phyloP scores from a whole-genome alignment of 2,113 vertebrate genomes.

The Bubo bubo region DNA sequence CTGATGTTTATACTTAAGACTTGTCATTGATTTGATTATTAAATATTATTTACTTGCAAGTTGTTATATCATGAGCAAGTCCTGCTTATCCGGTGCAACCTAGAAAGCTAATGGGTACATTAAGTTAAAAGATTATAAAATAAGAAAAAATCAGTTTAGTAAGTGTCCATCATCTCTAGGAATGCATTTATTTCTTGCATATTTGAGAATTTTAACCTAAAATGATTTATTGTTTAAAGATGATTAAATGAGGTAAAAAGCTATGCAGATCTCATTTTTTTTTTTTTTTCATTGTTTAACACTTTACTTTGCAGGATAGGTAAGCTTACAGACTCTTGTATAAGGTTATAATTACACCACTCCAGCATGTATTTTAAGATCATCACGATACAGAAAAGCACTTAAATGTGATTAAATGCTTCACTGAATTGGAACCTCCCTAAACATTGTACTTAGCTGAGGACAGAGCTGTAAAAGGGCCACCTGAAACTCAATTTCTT shows the following conservation, averaged over 20 bases:
- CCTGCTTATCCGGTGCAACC: not conserved
- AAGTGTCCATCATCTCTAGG: not conserved
- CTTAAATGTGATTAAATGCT: not conserved
- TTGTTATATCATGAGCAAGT: not conserved
- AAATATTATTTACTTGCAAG: not conserved
- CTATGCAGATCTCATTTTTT: not conserved
- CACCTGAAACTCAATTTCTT: not conserved
- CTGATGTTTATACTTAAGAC: not conserved
- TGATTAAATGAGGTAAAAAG: not conserved
- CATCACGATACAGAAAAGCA: not conserved
- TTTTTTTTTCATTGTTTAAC: not conserved
- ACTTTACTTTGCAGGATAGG: not conserved
- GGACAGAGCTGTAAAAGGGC: not conserved
- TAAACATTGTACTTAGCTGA: rapidly evolving
- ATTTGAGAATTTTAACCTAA: not conserved
- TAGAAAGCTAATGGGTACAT: not conserved
- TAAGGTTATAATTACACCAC: not conserved
- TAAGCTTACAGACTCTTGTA: not conserved
- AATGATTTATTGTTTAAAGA: not conserved
- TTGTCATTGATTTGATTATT: not conserved
- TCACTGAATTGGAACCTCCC: not conserved
- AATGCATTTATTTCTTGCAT: not conserved
- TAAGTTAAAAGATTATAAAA: too few relatives aligned
- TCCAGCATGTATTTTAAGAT: not conserved
- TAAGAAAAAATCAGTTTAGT: not conserved